phyloP scores from a whole-genome alignment of 2,113 vertebrate species.

The Oceanites oceanicus region DNA sequence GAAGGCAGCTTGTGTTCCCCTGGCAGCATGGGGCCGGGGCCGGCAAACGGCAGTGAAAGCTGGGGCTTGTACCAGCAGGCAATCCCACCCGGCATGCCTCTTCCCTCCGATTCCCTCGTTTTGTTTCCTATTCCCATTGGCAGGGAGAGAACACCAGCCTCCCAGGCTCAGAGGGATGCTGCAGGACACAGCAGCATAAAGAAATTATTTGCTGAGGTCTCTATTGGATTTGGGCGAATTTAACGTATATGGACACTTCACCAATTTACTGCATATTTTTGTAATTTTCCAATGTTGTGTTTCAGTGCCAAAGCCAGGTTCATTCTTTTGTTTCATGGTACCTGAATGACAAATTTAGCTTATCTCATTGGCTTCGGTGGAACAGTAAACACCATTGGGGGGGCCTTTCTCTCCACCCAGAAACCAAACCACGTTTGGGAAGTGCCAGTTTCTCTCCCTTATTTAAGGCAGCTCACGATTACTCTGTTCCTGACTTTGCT shows the following conservation, averaged over 20 bases:
- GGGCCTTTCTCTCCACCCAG: not conserved
- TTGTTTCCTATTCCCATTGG: not conserved
- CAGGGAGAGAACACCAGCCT: not conserved
- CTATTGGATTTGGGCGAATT: not conserved
- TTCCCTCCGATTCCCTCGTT: not conserved
- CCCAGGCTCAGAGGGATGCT: not conserved
- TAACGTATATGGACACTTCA: not conserved
- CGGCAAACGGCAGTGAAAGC: not conserved
- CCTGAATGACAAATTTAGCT: not conserved
- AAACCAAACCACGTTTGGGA: not conserved
- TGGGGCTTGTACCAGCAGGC: not conserved
- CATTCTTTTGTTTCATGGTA: not conserved
- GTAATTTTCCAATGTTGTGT: rapidly evolving
- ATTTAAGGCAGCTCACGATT: not conserved
- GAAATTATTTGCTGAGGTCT: not conserved
- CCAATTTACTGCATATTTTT: not conserved
- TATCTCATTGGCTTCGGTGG: not conserved
- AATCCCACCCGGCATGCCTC: not conserved
- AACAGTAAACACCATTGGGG: not conserved
- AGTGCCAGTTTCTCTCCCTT: not conserved
- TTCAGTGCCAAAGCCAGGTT: not conserved
- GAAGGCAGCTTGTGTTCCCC: not conserved
- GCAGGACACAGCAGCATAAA: not conserved
- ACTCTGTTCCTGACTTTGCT: not conserved
- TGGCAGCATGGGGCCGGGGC: not conserved